These are phyloP conservation scores for Vultur gryphus DNA, from an alignment of 2,797 vertebrate genomes.

Conservation along the genomic window DNA sequence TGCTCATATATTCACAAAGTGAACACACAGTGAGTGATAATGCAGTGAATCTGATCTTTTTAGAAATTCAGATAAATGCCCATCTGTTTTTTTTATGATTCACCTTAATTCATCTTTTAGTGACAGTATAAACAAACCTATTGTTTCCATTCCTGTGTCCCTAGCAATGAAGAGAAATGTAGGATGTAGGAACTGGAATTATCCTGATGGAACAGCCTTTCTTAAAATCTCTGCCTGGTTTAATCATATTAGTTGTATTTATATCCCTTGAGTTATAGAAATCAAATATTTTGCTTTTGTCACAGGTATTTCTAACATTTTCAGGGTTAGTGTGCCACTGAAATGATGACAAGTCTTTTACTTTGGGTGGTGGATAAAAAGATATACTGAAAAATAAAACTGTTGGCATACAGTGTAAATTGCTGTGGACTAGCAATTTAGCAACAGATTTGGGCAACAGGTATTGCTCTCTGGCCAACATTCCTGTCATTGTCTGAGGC, in stretches of 20 bases:
- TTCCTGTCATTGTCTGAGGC: constrained; percentile 5
- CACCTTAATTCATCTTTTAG: neutral
- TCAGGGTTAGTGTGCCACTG: neutral
- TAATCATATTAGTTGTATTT: neutral
- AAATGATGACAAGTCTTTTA: neutral
- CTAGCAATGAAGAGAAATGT: neutral
- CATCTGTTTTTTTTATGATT: neutral
- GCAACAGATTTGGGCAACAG: constrained; percentile 12
- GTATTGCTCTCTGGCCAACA: neutral
- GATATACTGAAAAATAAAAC: neutral
- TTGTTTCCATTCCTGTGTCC: neutral
- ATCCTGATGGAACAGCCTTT: neutral
- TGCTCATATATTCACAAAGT: neutral
- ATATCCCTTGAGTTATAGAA: neutral
- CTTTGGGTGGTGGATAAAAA: neutral
- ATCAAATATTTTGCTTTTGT: neutral
- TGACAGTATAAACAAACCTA: neutral
- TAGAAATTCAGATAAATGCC: neutral
- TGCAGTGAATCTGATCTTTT: constrained; percentile 3
- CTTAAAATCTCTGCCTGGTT: neutral
- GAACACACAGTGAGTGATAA: neutral
- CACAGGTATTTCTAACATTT: neutral
- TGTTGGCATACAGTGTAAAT: neutral
- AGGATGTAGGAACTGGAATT: neutral
- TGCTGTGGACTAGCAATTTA: neutral